Evolutionary conservation across 2,113 vertebrate species (phyloP), one percentile per base, ranked within the genome.

Genomic region (Archocentrus centrarchus): DNA sequence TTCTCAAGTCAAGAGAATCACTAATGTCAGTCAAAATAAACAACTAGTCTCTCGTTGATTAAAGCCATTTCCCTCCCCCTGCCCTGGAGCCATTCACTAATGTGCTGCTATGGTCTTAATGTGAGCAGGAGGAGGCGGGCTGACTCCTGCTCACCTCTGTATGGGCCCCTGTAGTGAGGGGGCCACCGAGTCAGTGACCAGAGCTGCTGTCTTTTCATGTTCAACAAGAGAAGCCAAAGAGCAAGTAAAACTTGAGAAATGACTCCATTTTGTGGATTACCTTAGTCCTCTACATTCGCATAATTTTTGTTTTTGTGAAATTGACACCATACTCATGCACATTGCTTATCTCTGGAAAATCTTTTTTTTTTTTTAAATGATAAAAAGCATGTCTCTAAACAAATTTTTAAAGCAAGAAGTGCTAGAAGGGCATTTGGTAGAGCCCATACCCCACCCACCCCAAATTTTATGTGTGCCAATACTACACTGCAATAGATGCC

Each of bases 31-130:
- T 89, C 59, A 87, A 89, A 92, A 90, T 81, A 90, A 92, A 92
- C 90, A 88, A 41, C n/a, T 7, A 9, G 75, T 88, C 86, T 85
- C 53, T 9, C 50, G 76, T 89, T 92, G 91, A 92, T 91, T 91
- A 84, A 86, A 87, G 82, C 53, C 76, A 44, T 79, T 89, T 91
- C 55, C 88, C 86, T 79, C 86, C 77, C 77, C 80, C 68, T 85
- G 85, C 73, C 91, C 84, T 60, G 68, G 55, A 86, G 92, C 90
- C 55, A 22, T 62, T 85, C 87, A 35, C 88, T 94, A 91, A 93
- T 93, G 85, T 87, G 85, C 91, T 86, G 85, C 92, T 91, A 91
- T 89, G 86, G 85, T 66, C 91, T 89, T 93, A 94, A 93, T 91
- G 91, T 93, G 93, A 75, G 90, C 61, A 44, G 84, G 87, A 84